These are phyloP conservation scores for Oncorhynchus kisutch DNA, from an alignment of 2,113 vertebrate species.

Conservation along the genomic window DNA sequence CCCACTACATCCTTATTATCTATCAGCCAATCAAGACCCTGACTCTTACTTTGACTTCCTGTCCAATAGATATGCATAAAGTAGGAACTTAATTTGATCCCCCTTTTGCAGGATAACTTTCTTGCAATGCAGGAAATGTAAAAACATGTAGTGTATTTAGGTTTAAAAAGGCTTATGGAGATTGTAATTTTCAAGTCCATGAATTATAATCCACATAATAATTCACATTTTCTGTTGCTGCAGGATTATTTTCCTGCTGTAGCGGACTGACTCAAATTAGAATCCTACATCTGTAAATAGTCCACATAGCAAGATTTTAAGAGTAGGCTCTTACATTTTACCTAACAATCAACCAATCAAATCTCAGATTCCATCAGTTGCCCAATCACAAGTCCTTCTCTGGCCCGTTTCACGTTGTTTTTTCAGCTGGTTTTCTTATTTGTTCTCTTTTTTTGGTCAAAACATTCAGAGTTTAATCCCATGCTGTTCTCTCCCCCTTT, in stretches of 20 bases:
- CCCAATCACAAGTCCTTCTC: background rate
- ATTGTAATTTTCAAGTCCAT: too few relatives aligned
- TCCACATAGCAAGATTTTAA: too few relatives aligned
- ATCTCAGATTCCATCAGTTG: background rate
- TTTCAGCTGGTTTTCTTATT: constrained; percentile 8
- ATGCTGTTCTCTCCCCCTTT: constrained; percentile 10
- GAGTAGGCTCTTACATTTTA: too few relatives aligned
- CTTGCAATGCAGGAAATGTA: too few relatives aligned
- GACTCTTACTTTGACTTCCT: background rate
- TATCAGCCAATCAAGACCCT: background rate
- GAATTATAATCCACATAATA: too few relatives aligned
- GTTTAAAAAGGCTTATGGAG: too few relatives aligned
- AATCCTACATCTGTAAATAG: too few relatives aligned
- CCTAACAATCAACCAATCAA: background rate
- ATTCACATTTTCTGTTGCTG: too few relatives aligned
- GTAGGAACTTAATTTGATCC: background rate
- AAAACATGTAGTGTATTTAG: too few relatives aligned
- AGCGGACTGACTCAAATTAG: too few relatives aligned
- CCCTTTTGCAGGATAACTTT: background rate
- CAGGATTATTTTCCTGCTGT: too few relatives aligned
- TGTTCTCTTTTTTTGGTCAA: background rate
- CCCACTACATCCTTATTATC: background rate
- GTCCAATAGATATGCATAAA: background rate
- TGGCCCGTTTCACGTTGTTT: background rate
- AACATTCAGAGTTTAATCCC: constrained; percentile 11